A percentile compares a stretch with the other conserved stretches of the same genome.
These are phyloP conservation scores for Stictocephala bisonia DNA, from an alignment of 2,888 invertebrate genomes.

Conservation along the genomic window DNA sequence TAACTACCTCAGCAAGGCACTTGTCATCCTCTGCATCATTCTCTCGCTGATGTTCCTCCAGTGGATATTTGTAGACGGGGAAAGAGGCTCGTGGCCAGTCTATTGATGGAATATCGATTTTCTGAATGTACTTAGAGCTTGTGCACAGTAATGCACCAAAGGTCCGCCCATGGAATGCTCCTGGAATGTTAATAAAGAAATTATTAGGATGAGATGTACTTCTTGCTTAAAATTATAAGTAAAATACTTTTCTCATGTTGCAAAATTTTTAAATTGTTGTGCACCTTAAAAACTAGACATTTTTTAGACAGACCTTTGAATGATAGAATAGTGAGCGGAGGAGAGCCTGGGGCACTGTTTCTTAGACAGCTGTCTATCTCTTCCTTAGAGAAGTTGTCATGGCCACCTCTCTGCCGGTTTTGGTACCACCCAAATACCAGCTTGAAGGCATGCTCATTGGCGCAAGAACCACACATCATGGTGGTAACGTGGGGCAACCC, in stretches of 20 bases:
- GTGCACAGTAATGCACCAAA: constrained; percentile 87
- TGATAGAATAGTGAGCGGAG: constrained; percentile 83
- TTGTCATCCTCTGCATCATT: constrained; percentile 86
- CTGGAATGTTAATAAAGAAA: constrained; percentile 65
- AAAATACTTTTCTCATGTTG: background rate
- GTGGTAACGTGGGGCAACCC: constrained; percentile 85
- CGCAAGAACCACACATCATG: constrained; percentile 98
- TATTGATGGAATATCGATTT: constrained; percentile 92
- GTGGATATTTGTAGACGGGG: constrained; percentile 92
- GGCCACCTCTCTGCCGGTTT: constrained; percentile 73
- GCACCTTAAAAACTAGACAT: no score
- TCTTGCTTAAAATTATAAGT: background rate
- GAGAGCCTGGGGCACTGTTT: constrained; percentile 89
- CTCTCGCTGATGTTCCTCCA: constrained; percentile 80
- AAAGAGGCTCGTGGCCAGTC: constrained; percentile 96
- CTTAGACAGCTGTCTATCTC: constrained; percentile 85
- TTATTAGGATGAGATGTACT: background rate
- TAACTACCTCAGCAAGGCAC: constrained; percentile 71
- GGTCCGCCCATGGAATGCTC: constrained; percentile 95
- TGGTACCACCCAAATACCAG: constrained; percentile 90
- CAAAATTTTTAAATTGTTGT: background rate
- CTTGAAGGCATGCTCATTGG: constrained; percentile 97
- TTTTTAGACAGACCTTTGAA: constrained; percentile 73
- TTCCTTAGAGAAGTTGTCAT: constrained; percentile 75
- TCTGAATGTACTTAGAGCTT: constrained; percentile 95